A percentile compares a stretch with the other conserved stretches of the same genome.
Evolutionary conservation across 2,888 invertebrate genomes (phyloP).

Genomic region (Bedellia somnulentella): DNA sequence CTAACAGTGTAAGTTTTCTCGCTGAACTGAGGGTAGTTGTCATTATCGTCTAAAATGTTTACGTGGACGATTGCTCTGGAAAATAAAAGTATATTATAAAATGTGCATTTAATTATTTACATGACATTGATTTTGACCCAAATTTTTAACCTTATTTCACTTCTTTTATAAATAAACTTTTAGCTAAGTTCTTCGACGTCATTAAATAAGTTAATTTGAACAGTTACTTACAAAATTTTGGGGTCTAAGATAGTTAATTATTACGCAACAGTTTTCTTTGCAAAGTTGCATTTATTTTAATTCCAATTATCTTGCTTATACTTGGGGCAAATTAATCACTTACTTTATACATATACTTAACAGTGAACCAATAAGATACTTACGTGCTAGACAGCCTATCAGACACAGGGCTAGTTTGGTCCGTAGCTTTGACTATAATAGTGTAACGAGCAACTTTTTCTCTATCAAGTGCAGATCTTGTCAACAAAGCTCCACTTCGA

Average conservation of each 20-base stretch:
- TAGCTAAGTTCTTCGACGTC: no score
- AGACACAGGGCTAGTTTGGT: conserved; percentile 79
- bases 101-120: conserved; percentile 1
- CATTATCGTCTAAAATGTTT: conserved; percentile 85
- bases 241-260: no score
- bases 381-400: conserved; percentile 76
- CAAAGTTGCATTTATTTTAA: no score
- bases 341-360: no score
- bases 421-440: conserved; percentile 81
- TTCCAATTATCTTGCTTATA: no score
- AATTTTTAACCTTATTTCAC: no score
- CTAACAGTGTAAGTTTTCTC: conserved; percentile 86
- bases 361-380: no score
- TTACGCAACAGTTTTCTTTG: no score
- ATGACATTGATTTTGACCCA: background rate
- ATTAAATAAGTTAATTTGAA: no score
- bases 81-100: conserved; percentile 7
- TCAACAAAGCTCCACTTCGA: conserved; percentile 83
- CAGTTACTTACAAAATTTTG: no score
- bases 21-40: conserved; percentile 92
- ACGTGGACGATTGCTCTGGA: conserved; percentile 77
- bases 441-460: conserved; percentile 85
- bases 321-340: no score
- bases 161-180: no score
- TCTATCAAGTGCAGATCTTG: conserved; percentile 79